These are phyloP conservation scores for Diachasmimorpha longicaudata DNA, from an alignment of 1,140 invertebrate genomes.

Conservation along the genomic window DNA sequence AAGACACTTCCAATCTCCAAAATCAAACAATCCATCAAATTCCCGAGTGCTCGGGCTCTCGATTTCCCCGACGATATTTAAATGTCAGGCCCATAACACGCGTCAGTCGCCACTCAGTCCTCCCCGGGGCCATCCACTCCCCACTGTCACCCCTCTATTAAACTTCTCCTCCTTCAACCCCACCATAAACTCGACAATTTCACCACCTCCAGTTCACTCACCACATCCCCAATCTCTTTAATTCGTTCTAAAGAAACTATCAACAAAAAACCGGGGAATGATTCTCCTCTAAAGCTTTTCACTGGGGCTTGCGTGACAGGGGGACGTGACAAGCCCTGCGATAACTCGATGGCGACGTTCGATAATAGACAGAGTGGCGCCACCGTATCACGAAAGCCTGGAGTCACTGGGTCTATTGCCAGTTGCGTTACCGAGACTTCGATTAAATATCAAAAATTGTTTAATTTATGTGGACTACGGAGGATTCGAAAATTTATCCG, in stretches of 20 bases:
- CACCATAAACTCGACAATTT: neutral
- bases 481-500: too few species aligned
- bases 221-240: neutral
- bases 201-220: neutral
- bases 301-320: neutral
- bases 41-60: neutral
- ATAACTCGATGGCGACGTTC: conserved; percentile 12
- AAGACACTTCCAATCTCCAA: conserved; percentile 40
- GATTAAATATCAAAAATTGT: too few species aligned
- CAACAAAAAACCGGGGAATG: neutral
- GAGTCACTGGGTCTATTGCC: neutral
- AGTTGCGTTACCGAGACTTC: neutral
- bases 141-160: neutral
- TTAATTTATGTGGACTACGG: too few species aligned
- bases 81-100: conserved; percentile 59
- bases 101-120: conserved; percentile 32
- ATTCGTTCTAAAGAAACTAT: neutral
- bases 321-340: conserved; percentile 4
- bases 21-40: conserved; percentile 44
- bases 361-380: conserved; percentile 5
- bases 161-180: neutral
- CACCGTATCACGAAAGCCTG: neutral
- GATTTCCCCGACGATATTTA: conserved; percentile 51
- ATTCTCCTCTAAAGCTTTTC: neutral
- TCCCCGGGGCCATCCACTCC: conserved; percentile 25